These are phyloP conservation scores for Cheilosia vulpina DNA, from an alignment of 2,888 invertebrate genomes.

Conservation along the genomic window DNA sequence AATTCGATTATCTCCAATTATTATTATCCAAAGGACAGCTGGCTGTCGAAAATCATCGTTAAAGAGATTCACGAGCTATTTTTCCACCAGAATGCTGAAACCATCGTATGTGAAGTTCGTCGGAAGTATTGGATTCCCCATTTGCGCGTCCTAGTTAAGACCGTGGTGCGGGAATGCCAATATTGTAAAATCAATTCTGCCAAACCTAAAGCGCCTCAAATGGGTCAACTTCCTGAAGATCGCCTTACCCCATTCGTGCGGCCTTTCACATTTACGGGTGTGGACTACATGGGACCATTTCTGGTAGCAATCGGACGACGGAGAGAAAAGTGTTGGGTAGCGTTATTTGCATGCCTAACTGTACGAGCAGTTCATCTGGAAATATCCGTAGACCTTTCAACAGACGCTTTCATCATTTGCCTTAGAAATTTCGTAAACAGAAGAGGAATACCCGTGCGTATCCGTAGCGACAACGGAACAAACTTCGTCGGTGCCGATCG, in stretches of 20 bases:
- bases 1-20: too few species aligned
- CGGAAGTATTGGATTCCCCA: too few species aligned
- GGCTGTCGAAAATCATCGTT: too few species aligned
- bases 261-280: neutral
- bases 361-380: conserved; percentile 7
- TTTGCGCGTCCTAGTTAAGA: neutral
- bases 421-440: neutral
- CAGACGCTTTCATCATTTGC: neutral
- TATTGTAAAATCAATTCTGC: neutral
- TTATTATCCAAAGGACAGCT: too few species aligned
- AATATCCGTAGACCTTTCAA: neutral
- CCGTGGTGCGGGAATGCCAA: neutral
- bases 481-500: too few species aligned
- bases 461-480: too few species aligned
- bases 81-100: too few species aligned
- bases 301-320: neutral
- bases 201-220: conserved; percentile 32
- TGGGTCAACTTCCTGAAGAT: conserved; percentile 30
- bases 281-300: conserved; percentile 14
- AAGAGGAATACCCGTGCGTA: neutral
- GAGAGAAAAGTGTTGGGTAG: conserved; percentile 20
- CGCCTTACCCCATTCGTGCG: too few species aligned
- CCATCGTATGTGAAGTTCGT: neutral
- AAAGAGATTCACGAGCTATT: too few species aligned
- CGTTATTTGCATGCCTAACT: too few species aligned